Evolutionary conservation across 2,888 invertebrate genomes (phyloP).

Genomic region (Thecocarcelia acutangulata): DNA sequence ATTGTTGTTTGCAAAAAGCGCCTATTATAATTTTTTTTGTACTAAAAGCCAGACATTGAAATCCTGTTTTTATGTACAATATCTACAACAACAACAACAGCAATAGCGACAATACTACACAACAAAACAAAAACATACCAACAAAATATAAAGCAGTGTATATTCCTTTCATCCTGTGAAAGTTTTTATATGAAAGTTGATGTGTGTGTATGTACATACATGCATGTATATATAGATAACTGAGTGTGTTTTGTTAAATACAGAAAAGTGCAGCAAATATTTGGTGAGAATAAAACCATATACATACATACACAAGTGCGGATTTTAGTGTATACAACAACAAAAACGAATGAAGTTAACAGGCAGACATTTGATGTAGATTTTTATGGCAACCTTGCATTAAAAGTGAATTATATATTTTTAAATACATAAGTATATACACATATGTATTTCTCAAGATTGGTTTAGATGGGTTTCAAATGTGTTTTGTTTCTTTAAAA

Average conservation of each 20-base stretch:
- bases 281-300: not conserved
- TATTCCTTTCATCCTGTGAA: constrained; percentile 51
- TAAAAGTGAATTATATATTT: not conserved
- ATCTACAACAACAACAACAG: constrained; percentile 48
- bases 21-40: constrained; percentile 14
- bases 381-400: not conserved
- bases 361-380: not conserved
- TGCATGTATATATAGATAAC: not conserved
- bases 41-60: constrained; percentile 61
- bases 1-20: constrained; percentile 24
- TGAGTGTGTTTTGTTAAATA: constrained; percentile 1
- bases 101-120: constrained; percentile 19
- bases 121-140: constrained; percentile 31
- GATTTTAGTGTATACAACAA: not conserved
- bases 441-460: too few species aligned
- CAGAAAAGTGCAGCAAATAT: constrained; percentile 48
- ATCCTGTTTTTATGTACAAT: constrained; percentile 66
- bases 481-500: too few species aligned
- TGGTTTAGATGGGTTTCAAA: too few species aligned
- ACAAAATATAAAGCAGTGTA: constrained; percentile 25
- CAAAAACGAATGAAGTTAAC: not conserved
- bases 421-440: too few species aligned
- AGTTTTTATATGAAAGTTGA: constrained; percentile 20
- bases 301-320: not conserved
- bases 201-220: constrained; percentile 1